A percentile compares a stretch with the other conserved stretches of the same genome.
Evolutionary conservation across 2,888 invertebrate species (phyloP).

Genomic region (Stenoptilia bipunctidactyla): DNA sequence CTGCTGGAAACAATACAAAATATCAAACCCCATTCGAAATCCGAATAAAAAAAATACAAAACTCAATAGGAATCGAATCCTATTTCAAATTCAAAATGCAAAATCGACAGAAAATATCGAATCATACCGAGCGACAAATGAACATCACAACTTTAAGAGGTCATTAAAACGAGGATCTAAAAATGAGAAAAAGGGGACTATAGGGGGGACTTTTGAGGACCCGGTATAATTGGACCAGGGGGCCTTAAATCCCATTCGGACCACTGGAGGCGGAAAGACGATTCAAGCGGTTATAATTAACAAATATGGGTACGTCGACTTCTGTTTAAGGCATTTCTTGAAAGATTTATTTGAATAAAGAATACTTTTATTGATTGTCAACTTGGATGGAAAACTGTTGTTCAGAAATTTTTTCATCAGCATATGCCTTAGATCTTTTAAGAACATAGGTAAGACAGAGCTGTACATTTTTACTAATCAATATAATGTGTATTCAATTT

Average conservation of each 20-base stretch:
- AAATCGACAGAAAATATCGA: slow-evolving; percentile 42
- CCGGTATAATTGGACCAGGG: slow-evolving; percentile 65
- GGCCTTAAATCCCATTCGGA: slow-evolving; percentile 66
- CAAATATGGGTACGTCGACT: slow-evolving; percentile 68
- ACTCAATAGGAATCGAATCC: slow-evolving; percentile 27
- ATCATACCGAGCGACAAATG: slow-evolving; percentile 59
- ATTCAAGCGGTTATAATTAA: slow-evolving; percentile 67
- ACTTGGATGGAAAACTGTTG: too few species aligned
- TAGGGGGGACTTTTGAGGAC: slow-evolving; percentile 55
- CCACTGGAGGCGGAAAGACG: slow-evolving; percentile 65
- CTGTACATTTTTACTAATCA: too few species aligned
- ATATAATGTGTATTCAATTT: too few species aligned
- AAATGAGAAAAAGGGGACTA: slow-evolving; percentile 48
- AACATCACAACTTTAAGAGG: slow-evolving; percentile 67
- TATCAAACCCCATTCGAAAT: too few species aligned
- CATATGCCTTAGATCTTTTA: too few species aligned
- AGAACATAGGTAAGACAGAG: too few species aligned
- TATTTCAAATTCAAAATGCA: slow-evolving; percentile 37
- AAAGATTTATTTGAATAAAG: too few species aligned
- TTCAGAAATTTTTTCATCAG: too few species aligned
- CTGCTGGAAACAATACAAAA: too few species aligned
- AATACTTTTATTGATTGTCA: too few species aligned
- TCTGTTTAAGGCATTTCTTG: slow-evolving; percentile 34
- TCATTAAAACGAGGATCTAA: slow-evolving; percentile 65
- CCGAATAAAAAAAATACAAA: slow-evolving; percentile 14